Conservation (phyloP, 2,888 invertebrate genomes). For the Dicycla oo region DNA sequence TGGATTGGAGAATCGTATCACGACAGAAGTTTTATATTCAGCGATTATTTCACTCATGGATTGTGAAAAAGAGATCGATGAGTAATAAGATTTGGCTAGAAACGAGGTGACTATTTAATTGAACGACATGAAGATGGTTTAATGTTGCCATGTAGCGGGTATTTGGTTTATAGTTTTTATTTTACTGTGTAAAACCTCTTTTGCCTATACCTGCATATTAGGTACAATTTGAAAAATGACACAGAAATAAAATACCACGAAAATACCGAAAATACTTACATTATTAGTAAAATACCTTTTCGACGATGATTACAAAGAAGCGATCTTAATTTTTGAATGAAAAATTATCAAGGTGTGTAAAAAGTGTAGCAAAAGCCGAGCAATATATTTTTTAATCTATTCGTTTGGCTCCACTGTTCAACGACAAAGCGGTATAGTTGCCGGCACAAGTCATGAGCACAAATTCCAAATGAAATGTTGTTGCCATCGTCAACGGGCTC, state of each 20-base stretch:
- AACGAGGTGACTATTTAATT: too few relatives aligned
- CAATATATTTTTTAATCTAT: too few relatives aligned
- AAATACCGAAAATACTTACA: too few relatives aligned
- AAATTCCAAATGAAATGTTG: too few relatives aligned
- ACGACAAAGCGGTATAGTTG: neutral
- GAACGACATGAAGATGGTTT: neutral
- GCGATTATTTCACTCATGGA: neutral
- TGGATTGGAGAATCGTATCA: slow-evolving; percentile 38
- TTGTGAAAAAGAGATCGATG: neutral
- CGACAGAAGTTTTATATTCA: slow-evolving; percentile 28
- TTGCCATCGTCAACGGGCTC: too few relatives aligned
- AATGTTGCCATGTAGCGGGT: neutral
- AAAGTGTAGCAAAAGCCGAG: neutral
- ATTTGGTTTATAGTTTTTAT: neutral
- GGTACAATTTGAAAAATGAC: too few relatives aligned
- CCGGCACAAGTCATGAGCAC: too few relatives aligned
- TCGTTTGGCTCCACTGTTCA: neutral
- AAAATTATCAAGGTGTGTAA: neutral
- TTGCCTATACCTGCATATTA: neutral
- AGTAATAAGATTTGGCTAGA: neutral
- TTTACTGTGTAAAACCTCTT: neutral
- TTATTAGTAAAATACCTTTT: neutral
- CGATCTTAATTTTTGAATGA: neutral
- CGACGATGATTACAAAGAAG: neutral
- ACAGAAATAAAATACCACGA: neutral